A percentile compares a stretch with the other conserved stretches of the same genome.
Conservation (phyloP, 30 jellyfish, hydroid and myxozoan species). For the Phacellophora camtschatica region DNA sequence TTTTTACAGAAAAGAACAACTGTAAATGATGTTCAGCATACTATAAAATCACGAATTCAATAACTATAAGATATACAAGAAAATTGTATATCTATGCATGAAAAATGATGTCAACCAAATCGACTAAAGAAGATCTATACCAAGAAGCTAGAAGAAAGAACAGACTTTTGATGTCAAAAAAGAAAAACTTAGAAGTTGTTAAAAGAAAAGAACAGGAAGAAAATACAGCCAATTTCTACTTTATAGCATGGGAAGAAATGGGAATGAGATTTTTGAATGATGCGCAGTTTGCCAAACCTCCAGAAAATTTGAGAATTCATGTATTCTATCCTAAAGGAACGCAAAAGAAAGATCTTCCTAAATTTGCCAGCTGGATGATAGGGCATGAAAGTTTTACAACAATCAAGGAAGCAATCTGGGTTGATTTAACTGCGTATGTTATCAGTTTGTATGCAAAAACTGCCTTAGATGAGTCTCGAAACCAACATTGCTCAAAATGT, state of each 20-base stretch:
- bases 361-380: slow-evolving; percentile 28
- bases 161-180: background rate
- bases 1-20: too few species aligned
- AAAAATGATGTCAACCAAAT: background rate
- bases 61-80: too few species aligned
- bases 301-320: slow-evolving; percentile 26
- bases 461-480: slow-evolving; percentile 10
- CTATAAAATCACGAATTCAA: too few species aligned
- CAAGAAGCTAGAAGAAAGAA: background rate
- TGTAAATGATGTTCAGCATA: too few species aligned
- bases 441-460: slow-evolving; percentile 73
- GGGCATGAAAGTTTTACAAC: slow-evolving; percentile 83
- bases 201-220: background rate
- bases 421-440: slow-evolving; percentile 73
- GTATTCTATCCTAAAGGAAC: slow-evolving; percentile 47
- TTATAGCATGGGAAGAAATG: slow-evolving; percentile 42
- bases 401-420: slow-evolving; percentile 82
- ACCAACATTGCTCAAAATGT: background rate
- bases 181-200: background rate
- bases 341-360: slow-evolving; percentile 20
- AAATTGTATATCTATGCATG: background rate
- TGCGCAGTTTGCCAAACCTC: slow-evolving; percentile 1
- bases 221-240: background rate
- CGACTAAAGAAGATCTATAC: background rate
- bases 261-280: slow-evolving; percentile 28